Conservation (phyloP, 2,113 vertebrate genomes). For the Gallinago jamesoni region DNA sequence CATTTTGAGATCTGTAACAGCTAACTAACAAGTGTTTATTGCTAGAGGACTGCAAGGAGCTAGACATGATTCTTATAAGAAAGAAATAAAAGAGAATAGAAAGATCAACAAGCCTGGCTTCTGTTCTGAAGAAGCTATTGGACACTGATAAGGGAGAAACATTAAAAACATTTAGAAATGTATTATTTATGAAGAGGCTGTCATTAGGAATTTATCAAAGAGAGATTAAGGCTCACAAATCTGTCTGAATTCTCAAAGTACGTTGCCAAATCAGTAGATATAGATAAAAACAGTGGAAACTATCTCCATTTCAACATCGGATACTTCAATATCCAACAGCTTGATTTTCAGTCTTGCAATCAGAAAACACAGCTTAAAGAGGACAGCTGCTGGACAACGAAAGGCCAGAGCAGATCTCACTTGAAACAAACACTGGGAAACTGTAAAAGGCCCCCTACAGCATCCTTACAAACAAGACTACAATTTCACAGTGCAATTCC, state of each 20-base stretch:
- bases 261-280: not conserved
- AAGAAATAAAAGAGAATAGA: not conserved
- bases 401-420: not conserved
- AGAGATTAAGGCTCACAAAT: slow-evolving; percentile 10
- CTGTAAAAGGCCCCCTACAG: not conserved
- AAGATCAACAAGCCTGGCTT: slow-evolving; percentile 15
- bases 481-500: not conserved
- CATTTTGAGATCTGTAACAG: not conserved
- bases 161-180: slow-evolving; percentile 34
- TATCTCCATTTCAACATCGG: not conserved
- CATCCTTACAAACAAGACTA: not conserved
- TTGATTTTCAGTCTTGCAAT: not conserved
- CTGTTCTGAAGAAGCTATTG: not conserved
- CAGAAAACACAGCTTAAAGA: not conserved
- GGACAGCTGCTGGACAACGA: not conserved
- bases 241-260: not conserved
- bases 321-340: not conserved
- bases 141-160: not conserved
- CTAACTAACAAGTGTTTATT: not conserved
- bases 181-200: slow-evolving; percentile 34
- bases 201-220: slow-evolving; percentile 23
- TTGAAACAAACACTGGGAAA: not conserved
- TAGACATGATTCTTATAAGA: not conserved
- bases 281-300: not conserved
- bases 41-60: not conserved